Percentiles rank a stretch among this genome's conserved stretches.
Conservation (phyloP, 2,113 vertebrate genomes). For the Excalfactoria chinensis region DNA sequence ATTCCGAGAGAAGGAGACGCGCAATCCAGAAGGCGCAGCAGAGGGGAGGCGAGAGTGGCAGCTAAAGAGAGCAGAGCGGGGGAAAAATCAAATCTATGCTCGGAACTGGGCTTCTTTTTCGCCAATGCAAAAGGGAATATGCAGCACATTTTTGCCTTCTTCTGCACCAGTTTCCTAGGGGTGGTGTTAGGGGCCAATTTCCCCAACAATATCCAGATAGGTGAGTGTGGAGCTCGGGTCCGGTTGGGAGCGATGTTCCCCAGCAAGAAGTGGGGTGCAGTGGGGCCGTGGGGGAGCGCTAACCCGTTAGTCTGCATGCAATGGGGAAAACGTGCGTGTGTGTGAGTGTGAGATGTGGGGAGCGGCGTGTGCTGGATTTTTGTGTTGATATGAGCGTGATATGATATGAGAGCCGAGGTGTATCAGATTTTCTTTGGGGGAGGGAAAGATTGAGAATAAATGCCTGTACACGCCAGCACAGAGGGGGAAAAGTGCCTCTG, state of each 20-base stretch:
- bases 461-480: background rate
- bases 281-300: background rate
- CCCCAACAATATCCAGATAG: slow-evolving; percentile 99
- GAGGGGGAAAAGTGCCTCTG: slow-evolving; percentile 57
- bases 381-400: background rate
- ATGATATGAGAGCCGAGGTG: background rate
- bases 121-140: slow-evolving; percentile 99
- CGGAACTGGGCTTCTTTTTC: slow-evolving; percentile 91
- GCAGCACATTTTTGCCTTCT: slow-evolving; percentile 97
- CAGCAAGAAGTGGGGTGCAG: background rate
- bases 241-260: background rate
- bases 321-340: background rate
- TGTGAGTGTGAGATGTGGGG: background rate
- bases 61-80: slow-evolving; percentile 73
- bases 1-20: slow-evolving; percentile 71
- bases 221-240: slow-evolving; percentile 81
- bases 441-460: slow-evolving; percentile 40
- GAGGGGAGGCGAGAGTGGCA: slow-evolving; percentile 58
- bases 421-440: slow-evolving; percentile 16
- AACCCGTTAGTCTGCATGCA: background rate
- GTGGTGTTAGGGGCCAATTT: slow-evolving; percentile 98
- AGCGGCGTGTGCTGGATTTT: background rate
- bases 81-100: slow-evolving; percentile 88
- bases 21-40: slow-evolving; percentile 56
- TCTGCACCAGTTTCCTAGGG: slow-evolving; percentile 98